Conservation (phyloP, 2,888 invertebrate species). For the Linnaemya vulpina region DNA sequence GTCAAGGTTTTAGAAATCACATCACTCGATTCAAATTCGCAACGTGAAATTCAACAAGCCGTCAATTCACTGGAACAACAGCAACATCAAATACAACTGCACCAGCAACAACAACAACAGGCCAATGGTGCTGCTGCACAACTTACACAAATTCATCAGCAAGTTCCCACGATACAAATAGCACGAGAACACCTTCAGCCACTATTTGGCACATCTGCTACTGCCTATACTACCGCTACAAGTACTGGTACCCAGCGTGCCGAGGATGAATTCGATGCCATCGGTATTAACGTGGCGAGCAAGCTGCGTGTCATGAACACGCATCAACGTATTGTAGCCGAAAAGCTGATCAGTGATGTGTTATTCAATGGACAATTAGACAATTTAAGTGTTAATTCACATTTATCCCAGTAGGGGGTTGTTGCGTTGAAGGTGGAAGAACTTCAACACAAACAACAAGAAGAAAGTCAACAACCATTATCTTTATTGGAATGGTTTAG, state of each 20-base stretch:
- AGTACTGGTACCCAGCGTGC: constrained; percentile 73
- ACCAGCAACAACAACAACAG: constrained; percentile 76
- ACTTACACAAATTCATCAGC: constrained; percentile 77
- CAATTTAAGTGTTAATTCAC: constrained; percentile 79
- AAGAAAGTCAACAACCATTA: constrained; percentile 50
- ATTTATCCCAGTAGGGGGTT: constrained; percentile 77
- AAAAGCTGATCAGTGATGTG: constrained; percentile 82
- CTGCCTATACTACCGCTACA: constrained; percentile 77
- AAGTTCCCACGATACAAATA: constrained; percentile 81
- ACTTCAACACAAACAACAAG: constrained; percentile 39
- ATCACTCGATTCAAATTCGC: constrained; percentile 81
- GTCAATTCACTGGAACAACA: constrained; percentile 81
- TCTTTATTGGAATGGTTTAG: constrained; percentile 68
- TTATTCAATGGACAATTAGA: constrained; percentile 82
- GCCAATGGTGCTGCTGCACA: constrained; percentile 72
- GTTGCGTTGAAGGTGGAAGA: constrained; percentile 41
- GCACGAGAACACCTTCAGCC: constrained; percentile 81
- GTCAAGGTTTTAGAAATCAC: constrained; percentile 81
- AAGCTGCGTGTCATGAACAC: constrained; percentile 81
- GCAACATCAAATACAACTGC: constrained; percentile 80
- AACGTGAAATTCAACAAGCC: constrained; percentile 81
- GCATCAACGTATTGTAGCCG: constrained; percentile 82
- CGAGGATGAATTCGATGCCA: constrained; percentile 82
- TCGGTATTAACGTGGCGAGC: constrained; percentile 82
- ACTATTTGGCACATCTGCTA: constrained; percentile 77